These are phyloP conservation scores for Gallinago media DNA, from an alignment of 2,113 vertebrate species.

Conservation along the genomic window DNA sequence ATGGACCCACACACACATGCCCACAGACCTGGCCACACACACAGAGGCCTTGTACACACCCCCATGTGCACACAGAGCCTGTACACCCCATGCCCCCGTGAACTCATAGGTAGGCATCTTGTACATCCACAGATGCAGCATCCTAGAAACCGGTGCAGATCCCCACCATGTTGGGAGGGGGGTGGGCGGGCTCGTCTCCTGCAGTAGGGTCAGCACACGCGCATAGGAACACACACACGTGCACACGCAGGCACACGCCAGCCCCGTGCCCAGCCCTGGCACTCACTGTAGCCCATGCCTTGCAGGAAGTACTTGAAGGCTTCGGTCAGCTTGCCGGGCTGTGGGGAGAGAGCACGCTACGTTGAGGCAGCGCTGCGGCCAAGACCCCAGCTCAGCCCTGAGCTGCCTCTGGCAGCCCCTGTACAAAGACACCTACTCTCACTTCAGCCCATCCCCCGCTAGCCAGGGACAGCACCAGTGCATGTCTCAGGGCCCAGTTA, in stretches of 20 bases:
- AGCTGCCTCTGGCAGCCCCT: background rate
- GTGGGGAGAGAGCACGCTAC: slow-evolving; percentile 13
- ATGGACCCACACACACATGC: background rate
- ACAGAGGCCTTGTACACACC: background rate
- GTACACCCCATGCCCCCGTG: rapidly evolving
- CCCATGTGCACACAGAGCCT: background rate
- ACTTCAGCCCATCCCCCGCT: background rate
- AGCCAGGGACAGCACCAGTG: background rate
- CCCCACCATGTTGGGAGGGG: rapidly evolving
- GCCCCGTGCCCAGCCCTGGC: background rate
- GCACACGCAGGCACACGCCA: rapidly evolving
- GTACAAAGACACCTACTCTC: rapidly evolving
- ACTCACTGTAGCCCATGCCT: slow-evolving; percentile 99
- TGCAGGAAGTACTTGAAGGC: slow-evolving; percentile 99
- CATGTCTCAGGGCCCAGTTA: background rate
- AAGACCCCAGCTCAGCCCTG: rapidly evolving
- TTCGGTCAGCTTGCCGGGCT: slow-evolving; percentile 96
- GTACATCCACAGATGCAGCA: rapidly evolving
- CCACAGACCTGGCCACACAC: background rate
- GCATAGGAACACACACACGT: rapidly evolving
- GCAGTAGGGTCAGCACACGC: background rate
- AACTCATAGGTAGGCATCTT: rapidly evolving
- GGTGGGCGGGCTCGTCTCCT: background rate
- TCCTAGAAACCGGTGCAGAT: background rate
- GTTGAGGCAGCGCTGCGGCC: background rate